phyloP scores from a whole-genome alignment of 2,888 invertebrate species.

The Sarcophaga rosellei region DNA sequence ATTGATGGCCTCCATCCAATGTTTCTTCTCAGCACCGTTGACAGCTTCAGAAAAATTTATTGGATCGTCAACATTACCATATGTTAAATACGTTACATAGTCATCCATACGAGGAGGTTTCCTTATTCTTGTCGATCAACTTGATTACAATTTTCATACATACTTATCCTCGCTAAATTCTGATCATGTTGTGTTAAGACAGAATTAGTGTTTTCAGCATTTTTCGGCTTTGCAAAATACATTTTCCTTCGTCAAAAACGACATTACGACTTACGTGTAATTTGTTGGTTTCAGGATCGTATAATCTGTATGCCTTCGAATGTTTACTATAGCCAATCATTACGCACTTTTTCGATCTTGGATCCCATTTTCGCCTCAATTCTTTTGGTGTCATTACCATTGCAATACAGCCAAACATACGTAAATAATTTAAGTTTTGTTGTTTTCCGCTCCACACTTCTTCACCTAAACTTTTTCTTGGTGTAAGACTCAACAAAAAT shows the following conservation, averaged over 20 bases:
- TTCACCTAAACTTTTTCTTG: not conserved
- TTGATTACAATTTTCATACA: too few relatives aligned
- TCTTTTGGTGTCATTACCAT: constrained; percentile 24
- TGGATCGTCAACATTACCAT: too few relatives aligned
- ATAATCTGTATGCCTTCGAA: constrained; percentile 8
- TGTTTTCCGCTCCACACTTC: not conserved
- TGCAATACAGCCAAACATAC: constrained; percentile 34
- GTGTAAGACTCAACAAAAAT: constrained; percentile 23
- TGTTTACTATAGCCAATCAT: not conserved
- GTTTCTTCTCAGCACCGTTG: too few relatives aligned
- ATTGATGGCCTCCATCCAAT: too few relatives aligned
- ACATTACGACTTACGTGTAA: constrained; percentile 32
- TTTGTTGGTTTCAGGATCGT: constrained; percentile 6
- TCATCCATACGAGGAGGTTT: too few relatives aligned
- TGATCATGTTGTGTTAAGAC: too few relatives aligned
- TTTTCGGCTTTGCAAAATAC: too few relatives aligned
- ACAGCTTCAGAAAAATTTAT: too few relatives aligned
- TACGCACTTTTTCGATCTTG: constrained; percentile 2
- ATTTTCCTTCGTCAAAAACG: not conserved
- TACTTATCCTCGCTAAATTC: too few relatives aligned
- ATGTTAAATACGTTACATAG: not conserved
- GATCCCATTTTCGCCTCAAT: constrained; percentile 16
- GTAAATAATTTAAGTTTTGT: constrained; percentile 17
- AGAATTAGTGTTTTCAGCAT: too few relatives aligned
- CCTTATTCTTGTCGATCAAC: too few relatives aligned